Evolutionary conservation across 2,113 vertebrate genomes (phyloP).

Genomic region (Cranoglanis bouderius): DNA sequence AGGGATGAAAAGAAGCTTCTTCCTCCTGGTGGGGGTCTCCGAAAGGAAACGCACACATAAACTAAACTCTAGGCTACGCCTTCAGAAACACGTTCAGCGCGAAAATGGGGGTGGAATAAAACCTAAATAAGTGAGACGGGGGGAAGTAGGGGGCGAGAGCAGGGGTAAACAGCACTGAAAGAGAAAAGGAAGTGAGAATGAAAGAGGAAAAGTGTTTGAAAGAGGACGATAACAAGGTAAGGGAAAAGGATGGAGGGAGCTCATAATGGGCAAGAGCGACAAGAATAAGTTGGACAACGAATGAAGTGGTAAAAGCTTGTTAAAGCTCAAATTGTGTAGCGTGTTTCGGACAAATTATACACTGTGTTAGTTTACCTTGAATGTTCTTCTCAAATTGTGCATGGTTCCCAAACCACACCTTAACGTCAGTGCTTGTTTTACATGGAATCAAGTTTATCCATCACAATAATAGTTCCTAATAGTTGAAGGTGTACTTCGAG

Average conservation of each 20-base stretch:
- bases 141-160: conserved; percentile 57
- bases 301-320: background rate
- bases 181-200: conserved; percentile 66
- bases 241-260: conserved; percentile 49
- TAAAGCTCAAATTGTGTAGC: background rate
- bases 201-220: conserved; percentile 60
- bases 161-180: conserved; percentile 64
- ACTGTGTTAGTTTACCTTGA: background rate
- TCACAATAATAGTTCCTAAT: background rate
- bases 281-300: conserved; percentile 39
- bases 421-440: conserved; percentile 1
- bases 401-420: background rate
- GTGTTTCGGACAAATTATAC: background rate
- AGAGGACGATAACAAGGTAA: conserved; percentile 57
- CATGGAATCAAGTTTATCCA: background rate
- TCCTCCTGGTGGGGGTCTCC: conserved; percentile 65
- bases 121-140: conserved; percentile 64
- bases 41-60: conserved; percentile 68
- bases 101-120: conserved; percentile 64
- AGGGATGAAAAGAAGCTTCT: conserved; percentile 71
- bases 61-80: conserved; percentile 65
- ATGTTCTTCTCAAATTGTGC: background rate
- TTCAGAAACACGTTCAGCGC: conserved; percentile 57
- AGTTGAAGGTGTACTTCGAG: conserved; percentile 22
- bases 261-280: conserved; percentile 49